Evolutionary conservation across 2,797 vertebrate genomes (phyloP), one percentile per base, ranked within the genome.

Genomic region (Hippoglossus hippoglossus): DNA sequence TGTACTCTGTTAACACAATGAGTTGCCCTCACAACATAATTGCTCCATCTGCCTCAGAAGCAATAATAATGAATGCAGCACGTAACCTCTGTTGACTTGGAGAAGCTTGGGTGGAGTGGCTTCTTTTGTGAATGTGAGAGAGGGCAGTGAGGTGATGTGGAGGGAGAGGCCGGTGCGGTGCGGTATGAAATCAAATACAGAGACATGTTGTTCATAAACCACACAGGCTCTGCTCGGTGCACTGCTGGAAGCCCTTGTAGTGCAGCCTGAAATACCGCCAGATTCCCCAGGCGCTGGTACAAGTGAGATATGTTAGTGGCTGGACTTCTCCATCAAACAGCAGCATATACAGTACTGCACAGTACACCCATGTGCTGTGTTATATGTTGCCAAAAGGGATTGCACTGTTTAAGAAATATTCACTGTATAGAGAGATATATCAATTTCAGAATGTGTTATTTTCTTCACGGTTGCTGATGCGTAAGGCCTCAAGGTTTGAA

Each of bases 241-340:
- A 73, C 62, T 55, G 75, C 86, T 83, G 62, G 84, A 86, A 82
- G 80, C 67, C 41, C 72, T 83, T 83, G 79, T 77, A 84, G 79
- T 15, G 51, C 28, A 83, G 82, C 70, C 73, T 91, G 71, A 89
- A 87, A 88, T 84, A 84, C 72, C 77, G 67, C 71, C 65, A 10
- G 77, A 57, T 31, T 88, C 87, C 79, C 77, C 77, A 74, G 87
- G 84, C 77, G 2, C 59, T 75, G 68, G 73, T 75, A 70, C 75
- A 79, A 91, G 81, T 78, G 84, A 90, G 86, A 89, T 75, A 82
- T 81, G 82, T 82, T 79, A 74, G 86, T 67, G 76, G 78, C 75
- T 77, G 63, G 82, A 65, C 57, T 86, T 83, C 41, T 71, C 76
- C 73, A 85, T 87, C 88, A 92, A 85, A 87, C 65, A 67, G 55